Evolutionary conservation across 2,888 invertebrate species (phyloP).

Genomic region (Cataglyphis rosenhaueri): DNA sequence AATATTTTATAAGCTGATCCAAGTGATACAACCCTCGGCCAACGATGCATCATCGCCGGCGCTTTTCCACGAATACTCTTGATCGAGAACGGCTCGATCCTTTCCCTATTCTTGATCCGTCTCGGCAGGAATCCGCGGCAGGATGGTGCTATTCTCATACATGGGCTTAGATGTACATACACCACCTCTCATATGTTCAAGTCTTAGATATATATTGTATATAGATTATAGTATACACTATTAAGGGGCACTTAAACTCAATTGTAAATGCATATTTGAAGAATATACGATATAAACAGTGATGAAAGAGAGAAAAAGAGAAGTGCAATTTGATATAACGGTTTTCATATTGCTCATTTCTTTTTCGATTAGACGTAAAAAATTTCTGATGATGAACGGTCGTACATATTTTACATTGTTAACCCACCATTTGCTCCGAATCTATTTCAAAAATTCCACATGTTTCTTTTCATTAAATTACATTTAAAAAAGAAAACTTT

Average conservation of each 20-base stretch:
- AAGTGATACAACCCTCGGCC: conserved; percentile 63
- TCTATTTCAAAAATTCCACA: background rate
- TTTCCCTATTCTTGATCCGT: background rate
- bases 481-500: background rate
- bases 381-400: conserved; percentile 48
- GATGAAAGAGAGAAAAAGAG: background rate
- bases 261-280: conserved; percentile 56
- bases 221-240: conserved; percentile 47
- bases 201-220: conserved; percentile 37
- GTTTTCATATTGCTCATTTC: background rate
- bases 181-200: background rate
- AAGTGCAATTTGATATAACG: background rate
- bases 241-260: conserved; percentile 55
- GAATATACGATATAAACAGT: background rate
- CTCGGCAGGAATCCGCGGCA: background rate
- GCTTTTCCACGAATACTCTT: conserved; percentile 14
- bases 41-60: conserved; percentile 29
- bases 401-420: conserved; percentile 54
- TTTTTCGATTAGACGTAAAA: background rate
- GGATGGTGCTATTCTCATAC: background rate
- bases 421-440: background rate
- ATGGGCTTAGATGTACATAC: background rate
- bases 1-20: conserved; percentile 71
- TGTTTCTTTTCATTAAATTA: background rate
- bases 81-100: conserved; percentile 22